These are phyloP conservation scores for Heliconius aoede DNA, from an alignment of 2,888 invertebrate genomes.

Conservation along the genomic window DNA sequence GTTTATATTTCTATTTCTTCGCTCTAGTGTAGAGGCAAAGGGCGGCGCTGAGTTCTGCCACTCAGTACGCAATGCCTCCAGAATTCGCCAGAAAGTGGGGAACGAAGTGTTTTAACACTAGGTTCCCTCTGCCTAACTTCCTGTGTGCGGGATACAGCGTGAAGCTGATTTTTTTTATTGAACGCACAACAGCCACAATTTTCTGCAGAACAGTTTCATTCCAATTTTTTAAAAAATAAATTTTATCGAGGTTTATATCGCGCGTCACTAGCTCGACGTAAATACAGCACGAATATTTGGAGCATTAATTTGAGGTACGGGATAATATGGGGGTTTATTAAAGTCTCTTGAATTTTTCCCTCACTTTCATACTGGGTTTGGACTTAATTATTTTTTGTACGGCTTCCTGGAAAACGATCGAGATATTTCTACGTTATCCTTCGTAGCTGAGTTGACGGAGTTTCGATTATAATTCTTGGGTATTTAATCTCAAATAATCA, in stretches of 20 bases:
- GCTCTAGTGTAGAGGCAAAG: too few relatives aligned
- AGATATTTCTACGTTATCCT: slow-evolving; percentile 36
- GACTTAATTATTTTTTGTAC: slow-evolving; percentile 62
- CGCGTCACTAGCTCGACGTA: slow-evolving; percentile 50
- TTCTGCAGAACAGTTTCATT: slow-evolving; percentile 15
- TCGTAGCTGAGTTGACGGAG: not conserved
- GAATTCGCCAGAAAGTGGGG: too few relatives aligned
- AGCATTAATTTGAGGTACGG: slow-evolving; percentile 59
- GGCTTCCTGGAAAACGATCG: slow-evolving; percentile 45
- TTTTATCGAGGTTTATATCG: slow-evolving; percentile 25
- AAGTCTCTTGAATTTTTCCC: slow-evolving; percentile 60
- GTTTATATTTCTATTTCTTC: too few relatives aligned
- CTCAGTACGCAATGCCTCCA: too few relatives aligned
- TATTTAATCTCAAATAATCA: slow-evolving; percentile 1
- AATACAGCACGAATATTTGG: slow-evolving; percentile 45
- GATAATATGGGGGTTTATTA: slow-evolving; percentile 69
- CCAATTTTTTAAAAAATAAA: slow-evolving; percentile 4
- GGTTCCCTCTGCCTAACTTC: too few relatives aligned
- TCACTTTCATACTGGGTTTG: slow-evolving; percentile 58
- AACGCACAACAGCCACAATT: slow-evolving; percentile 24
- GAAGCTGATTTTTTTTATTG: too few relatives aligned
- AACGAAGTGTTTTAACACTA: too few relatives aligned
- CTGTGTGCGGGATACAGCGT: too few relatives aligned
- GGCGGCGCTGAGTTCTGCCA: too few relatives aligned
- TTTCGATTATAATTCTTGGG: not conserved